Evolutionary conservation across 2,797 vertebrate species (phyloP).

Genomic region (Myotis daubentonii): DNA sequence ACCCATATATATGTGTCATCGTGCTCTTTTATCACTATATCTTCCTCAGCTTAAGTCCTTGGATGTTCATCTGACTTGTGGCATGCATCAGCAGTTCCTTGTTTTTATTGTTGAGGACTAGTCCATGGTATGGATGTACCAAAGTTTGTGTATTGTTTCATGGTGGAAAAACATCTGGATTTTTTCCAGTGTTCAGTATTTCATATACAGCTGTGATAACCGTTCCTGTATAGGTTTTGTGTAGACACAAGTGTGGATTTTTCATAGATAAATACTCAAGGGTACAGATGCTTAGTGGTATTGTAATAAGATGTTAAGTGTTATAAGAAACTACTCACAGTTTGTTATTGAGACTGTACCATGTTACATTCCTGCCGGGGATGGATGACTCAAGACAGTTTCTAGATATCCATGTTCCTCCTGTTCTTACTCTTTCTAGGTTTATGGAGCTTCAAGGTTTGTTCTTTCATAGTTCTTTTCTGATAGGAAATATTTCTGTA

Average conservation of each 20-base stretch:
- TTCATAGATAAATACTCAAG: background rate
- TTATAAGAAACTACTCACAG: no score
- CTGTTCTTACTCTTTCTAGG: no score
- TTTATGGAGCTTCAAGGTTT: no score
- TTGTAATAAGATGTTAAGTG: no score
- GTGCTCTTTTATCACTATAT: background rate
- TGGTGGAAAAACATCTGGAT: background rate
- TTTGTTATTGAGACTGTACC: no score
- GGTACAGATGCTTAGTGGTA: background rate
- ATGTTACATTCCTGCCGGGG: no score
- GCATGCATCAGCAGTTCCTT: background rate
- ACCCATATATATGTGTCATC: background rate
- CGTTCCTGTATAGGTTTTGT: background rate
- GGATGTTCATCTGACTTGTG: no score
- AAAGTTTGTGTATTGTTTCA: background rate
- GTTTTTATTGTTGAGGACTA: background rate
- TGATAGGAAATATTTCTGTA: no score
- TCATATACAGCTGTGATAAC: background rate
- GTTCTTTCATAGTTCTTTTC: no score
- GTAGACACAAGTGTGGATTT: background rate
- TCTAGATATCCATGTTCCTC: no score
- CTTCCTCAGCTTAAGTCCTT: background rate
- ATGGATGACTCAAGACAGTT: no score
- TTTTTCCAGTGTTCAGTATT: background rate
- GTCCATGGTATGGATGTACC: background rate